Conservation (phyloP, 2,888 invertebrate species). For the Nezara viridula region DNA sequence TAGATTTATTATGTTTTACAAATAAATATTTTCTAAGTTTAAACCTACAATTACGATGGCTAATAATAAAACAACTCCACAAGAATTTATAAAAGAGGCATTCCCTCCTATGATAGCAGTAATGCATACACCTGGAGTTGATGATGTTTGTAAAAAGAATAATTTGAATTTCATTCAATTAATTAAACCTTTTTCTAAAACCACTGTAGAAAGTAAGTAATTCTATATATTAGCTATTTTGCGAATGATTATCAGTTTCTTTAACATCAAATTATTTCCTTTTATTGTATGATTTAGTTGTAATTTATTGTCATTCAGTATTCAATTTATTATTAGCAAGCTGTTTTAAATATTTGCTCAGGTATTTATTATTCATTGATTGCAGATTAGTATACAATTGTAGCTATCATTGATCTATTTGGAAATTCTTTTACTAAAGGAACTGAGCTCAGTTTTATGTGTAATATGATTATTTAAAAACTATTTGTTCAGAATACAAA, state of each 20-base stretch:
- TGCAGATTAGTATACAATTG: no score
- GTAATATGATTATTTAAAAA: no score
- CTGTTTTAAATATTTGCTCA: no score
- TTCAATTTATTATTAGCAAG: not conserved
- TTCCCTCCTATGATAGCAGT: constrained; percentile 93
- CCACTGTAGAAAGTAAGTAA: constrained; percentile 79
- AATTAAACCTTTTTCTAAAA: constrained; percentile 88
- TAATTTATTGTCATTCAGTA: not conserved
- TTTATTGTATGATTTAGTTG: not conserved
- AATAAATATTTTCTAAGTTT: not conserved
- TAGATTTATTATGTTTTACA: not conserved
- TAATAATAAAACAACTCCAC: constrained; percentile 78
- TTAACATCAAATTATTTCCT: not conserved
- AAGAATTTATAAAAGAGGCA: constrained; percentile 90
- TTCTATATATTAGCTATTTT: not conserved
- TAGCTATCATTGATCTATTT: no score
- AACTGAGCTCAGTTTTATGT: no score
- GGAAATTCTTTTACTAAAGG: no score
- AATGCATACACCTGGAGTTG: constrained; percentile 85
- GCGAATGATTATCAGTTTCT: not conserved
- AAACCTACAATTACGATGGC: constrained; percentile 72
- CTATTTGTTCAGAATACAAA: no score
- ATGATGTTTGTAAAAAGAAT: constrained; percentile 88
- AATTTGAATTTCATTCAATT: constrained; percentile 91
- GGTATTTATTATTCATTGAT: no score